phyloP scores from a whole-genome alignment of 1,140 invertebrate genomes.

The Oppia nitens region DNA sequence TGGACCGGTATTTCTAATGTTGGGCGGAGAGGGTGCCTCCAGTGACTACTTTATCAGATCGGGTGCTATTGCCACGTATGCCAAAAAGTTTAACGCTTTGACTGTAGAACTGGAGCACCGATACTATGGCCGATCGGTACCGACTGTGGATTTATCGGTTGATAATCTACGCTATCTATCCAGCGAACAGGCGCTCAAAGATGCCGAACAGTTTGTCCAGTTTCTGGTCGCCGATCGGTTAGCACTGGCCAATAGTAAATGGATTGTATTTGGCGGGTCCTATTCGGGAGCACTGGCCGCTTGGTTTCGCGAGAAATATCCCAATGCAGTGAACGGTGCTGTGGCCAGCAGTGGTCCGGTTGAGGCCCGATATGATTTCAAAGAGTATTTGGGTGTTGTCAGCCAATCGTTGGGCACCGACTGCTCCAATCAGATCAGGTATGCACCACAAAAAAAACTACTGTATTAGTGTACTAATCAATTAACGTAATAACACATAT shows the following conservation, averaged over 20 bases:
- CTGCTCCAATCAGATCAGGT: constrained; percentile 33
- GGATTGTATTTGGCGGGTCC: constrained; percentile 77
- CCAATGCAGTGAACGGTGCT: constrained; percentile 58
- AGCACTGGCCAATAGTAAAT: constrained; percentile 39
- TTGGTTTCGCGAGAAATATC: constrained; percentile 92
- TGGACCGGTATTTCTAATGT: no score
- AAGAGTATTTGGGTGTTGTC: constrained; percentile 29
- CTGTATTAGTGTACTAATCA: no score
- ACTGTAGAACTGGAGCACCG: no score
- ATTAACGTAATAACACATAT: no score
- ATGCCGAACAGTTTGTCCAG: constrained; percentile 66
- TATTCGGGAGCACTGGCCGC: constrained; percentile 80
- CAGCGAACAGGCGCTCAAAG: constrained; percentile 78
- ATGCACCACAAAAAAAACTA: no score
- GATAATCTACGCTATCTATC: constrained; percentile 75
- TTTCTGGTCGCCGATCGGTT: constrained; percentile 36
- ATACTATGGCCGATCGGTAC: no score
- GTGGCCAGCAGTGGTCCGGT: constrained; percentile 27
- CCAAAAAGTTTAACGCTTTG: no score
- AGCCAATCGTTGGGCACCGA: constrained; percentile 23
- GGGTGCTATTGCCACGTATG: no score
- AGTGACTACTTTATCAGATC: no score
- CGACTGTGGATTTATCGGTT: no score
- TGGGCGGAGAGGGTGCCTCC: no score
- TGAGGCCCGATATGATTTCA: constrained; percentile 27